A percentile compares a stretch with the other conserved stretches of the same genome.
These are phyloP conservation scores for Pocillopora grandis DNA, from an alignment of 92 coral and sea anemone genomes.

Conservation along the genomic window DNA sequence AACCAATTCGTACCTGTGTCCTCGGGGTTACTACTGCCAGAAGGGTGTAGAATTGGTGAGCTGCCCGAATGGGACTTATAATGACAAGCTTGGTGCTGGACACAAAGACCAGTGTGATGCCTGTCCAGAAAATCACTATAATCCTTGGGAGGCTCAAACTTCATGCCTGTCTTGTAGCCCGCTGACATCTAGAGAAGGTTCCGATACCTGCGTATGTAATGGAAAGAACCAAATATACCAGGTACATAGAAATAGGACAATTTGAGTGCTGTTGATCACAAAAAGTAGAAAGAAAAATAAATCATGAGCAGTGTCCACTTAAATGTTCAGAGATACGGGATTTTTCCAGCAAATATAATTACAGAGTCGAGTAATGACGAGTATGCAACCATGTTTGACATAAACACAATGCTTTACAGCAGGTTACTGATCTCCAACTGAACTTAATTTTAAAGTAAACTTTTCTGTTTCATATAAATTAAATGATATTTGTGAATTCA, in stretches of 20 bases:
- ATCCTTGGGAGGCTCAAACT: constrained; percentile 72
- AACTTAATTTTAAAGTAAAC: no score
- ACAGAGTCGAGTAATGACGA: no score
- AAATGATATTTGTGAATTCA: no score
- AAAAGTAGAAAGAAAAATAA: neutral
- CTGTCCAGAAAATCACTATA: constrained; percentile 44
- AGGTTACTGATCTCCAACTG: no score
- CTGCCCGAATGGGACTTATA: constrained; percentile 88
- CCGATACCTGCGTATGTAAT: constrained; percentile 79
- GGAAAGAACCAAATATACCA: constrained; percentile 83
- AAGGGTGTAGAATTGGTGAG: constrained; percentile 71
- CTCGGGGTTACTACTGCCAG: constrained; percentile 87
- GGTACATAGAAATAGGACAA: constrained; percentile 44
- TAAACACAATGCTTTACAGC: no score
- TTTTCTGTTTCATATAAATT: no score
- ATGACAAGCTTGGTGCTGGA: constrained; percentile 66
- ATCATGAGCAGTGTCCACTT: no score
- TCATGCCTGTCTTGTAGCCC: constrained; percentile 79
- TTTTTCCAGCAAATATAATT: no score
- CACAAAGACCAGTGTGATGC: constrained; percentile 24
- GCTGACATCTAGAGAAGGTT: constrained; percentile 65
- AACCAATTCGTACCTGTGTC: constrained; percentile 86
- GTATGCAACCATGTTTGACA: no score
- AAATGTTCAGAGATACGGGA: no score
- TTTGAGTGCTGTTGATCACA: neutral